Conservation (phyloP, 2,797 vertebrate species). For the Eulemur albifrons region DNA sequence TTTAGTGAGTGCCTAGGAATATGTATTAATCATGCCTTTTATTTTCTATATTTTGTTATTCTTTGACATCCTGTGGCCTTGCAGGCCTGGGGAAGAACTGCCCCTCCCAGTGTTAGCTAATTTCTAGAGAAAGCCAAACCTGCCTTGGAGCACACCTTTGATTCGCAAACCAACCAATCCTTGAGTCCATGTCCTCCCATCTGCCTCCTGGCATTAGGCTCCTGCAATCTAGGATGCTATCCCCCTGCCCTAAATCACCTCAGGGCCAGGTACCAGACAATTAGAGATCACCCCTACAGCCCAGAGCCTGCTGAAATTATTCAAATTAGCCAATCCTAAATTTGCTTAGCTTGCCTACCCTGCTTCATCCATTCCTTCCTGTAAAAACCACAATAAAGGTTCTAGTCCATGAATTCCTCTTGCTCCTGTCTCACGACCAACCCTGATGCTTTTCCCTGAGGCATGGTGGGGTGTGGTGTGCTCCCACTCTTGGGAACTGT, state of each 20-base stretch:
- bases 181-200: background rate
- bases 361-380: background rate
- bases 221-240: background rate
- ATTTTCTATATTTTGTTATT: background rate
- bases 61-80: background rate
- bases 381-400: background rate
- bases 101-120: background rate
- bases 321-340: background rate
- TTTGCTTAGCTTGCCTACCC: background rate
- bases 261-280: background rate
- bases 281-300: fast-evolving
- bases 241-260: background rate
- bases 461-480: background rate
- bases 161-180: background rate
- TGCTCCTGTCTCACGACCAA: background rate
- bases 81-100: background rate
- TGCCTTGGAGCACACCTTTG: background rate
- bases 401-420: background rate
- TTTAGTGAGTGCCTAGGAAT: background rate
- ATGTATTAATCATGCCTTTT: background rate
- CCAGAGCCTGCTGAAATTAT: background rate
- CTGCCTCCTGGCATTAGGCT: background rate
- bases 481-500: background rate
- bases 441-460: background rate
- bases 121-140: background rate